phyloP scores from a whole-genome alignment of 2,797 vertebrate species.

The Eospalax fontanierii region DNA sequence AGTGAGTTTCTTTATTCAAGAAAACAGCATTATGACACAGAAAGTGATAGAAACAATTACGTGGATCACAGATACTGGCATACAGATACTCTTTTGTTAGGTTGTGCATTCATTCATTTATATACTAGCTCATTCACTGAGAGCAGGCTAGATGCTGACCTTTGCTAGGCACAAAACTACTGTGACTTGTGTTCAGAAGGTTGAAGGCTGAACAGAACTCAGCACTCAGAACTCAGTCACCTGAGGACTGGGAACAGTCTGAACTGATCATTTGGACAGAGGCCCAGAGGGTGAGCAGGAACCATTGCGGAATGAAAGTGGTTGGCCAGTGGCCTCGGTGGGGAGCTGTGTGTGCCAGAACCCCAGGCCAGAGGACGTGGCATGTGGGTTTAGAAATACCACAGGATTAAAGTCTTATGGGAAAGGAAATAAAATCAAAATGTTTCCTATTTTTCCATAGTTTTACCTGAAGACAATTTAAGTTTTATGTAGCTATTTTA shows the following conservation, averaged over 20 bases:
- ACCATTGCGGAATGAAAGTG: neutral
- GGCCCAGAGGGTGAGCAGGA: neutral
- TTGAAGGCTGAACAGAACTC: neutral
- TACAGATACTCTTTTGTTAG: neutral
- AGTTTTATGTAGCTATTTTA: neutral
- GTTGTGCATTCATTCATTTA: neutral
- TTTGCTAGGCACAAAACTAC: neutral
- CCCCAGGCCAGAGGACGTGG: neutral
- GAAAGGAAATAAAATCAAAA: slow-evolving; percentile 2
- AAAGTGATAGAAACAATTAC: neutral
- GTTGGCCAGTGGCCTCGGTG: neutral
- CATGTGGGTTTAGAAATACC: neutral
- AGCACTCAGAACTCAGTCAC: neutral
- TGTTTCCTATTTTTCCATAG: neutral
- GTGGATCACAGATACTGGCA: neutral
- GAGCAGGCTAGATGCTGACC: neutral
- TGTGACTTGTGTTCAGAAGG: too few species aligned
- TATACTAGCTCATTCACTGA: neutral
- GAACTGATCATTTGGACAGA: neutral
- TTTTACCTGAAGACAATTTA: neutral
- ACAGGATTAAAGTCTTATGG: neutral
- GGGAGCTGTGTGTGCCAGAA: accelerated
- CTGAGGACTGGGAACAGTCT: neutral
- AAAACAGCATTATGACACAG: neutral
- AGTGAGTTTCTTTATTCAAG: neutral